Base-by-base conservation (phyloP, 2,888 invertebrate species). In the Lapara coniferarum region DNA sequence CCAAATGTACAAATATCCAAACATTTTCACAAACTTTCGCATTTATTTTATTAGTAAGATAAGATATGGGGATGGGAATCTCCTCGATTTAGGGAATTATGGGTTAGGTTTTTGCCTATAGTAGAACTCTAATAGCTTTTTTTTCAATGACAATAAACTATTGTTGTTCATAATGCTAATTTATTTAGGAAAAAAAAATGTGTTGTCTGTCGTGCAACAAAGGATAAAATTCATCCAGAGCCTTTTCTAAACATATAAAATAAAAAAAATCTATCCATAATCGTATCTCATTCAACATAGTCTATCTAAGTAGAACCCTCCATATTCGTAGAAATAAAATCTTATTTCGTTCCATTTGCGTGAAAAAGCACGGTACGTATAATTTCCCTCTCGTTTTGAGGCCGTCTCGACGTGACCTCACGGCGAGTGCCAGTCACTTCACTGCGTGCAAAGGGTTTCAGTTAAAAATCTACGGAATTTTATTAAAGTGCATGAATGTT, bases 311-410 rank as follows among this genome's bases (percentile, higher is more conserved):
- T 58, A 73, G 69, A 67, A 49, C 73, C 68, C 72, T 75, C 73
- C 69, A 76, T 70, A 71, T 79, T 73, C 71, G 67, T 57, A 55
- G 72, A 77, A 74, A 79, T 78, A 74, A 72, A 72, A 75, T 71
- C 74, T 75, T 78, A 75, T 66, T 58, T 19, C 55, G 66, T 77
- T 74, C 75, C 74, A 77, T 78, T 79, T 77, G 75, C 74, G 75
- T 69, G 75, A 75, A 77, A 46, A 74, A 80, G 79, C 73, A 70
- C 55, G 74, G 69, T 71, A 71, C 72, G 75, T 76, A 81, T 79
- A 79, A 81, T 79, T 80, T 79, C 71, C 68, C 73, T 63, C 72
- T 77, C 70, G 76, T 74, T 78, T 80, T 19, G 63, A 63, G 63
- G 63, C 49, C 63, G 13, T 13, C 10, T 37, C 10, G 46, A 16